Evolutionary conservation across 1,140 invertebrate species (phyloP).

Genomic region (Marisa cornuarietis): DNA sequence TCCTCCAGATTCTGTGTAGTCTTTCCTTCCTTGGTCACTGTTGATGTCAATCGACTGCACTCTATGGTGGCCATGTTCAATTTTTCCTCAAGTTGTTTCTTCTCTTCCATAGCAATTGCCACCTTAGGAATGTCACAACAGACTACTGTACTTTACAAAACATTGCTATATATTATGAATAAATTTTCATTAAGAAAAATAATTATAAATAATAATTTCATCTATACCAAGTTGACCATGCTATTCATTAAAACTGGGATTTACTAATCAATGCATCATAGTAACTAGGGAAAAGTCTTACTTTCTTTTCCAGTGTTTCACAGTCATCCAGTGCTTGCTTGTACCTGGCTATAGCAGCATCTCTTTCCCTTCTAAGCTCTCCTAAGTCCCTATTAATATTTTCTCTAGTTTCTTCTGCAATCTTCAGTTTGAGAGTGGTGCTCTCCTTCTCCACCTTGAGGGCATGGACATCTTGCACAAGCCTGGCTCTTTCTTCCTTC

Average conservation of each 20-base stretch:
- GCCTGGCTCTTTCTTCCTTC: too few species aligned
- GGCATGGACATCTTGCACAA: too few species aligned
- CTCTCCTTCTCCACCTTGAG: too few species aligned
- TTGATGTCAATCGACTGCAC: background rate
- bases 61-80: background rate
- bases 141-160: background rate
- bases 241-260: too few species aligned
- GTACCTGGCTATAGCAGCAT: background rate
- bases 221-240: too few species aligned
- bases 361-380: background rate
- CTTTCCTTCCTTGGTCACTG: background rate
- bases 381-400: slow-evolving; percentile 11
- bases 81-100: background rate
- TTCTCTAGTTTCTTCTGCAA: background rate
- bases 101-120: background rate
- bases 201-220: too few species aligned
- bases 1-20: background rate
- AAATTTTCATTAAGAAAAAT: too few species aligned
- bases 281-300: background rate
- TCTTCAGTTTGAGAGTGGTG: slow-evolving; percentile 1
- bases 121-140: background rate
- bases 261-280: too few species aligned
- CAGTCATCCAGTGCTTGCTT: background rate
- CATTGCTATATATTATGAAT: too few species aligned
- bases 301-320: slow-evolving; percentile 2